Evolutionary conservation across 2,888 invertebrate genomes (phyloP).

Genomic region (Prenolepis imparis): DNA sequence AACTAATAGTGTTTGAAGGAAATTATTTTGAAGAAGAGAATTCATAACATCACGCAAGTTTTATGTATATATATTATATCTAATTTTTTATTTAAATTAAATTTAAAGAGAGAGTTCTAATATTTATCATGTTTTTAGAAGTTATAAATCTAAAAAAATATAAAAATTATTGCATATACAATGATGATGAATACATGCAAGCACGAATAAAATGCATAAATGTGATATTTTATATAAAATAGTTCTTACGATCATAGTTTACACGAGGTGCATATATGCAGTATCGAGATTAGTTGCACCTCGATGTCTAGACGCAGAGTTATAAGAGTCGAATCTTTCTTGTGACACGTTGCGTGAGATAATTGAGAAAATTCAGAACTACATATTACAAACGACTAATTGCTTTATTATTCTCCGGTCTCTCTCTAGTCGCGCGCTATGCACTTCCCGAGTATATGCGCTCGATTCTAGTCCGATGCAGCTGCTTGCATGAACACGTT

Average conservation of each 20-base stretch:
- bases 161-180: neutral
- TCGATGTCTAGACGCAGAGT: slow-evolving; percentile 7
- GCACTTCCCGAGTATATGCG: slow-evolving; percentile 41
- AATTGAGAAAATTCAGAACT: slow-evolving; percentile 57
- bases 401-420: slow-evolving; percentile 78
- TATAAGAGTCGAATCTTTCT: slow-evolving; percentile 9
- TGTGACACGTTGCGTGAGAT: slow-evolving; percentile 1
- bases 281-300: neutral
- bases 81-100: neutral
- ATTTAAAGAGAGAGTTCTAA: neutral
- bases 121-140: neutral
- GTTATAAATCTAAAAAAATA: neutral
- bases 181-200: neutral
- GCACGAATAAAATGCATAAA: no score
- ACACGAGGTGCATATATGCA: neutral
- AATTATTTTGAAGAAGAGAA: neutral
- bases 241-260: neutral
- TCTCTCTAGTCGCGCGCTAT: slow-evolving; percentile 37
- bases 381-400: slow-evolving; percentile 73
- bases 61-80: neutral
- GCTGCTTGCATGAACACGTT: slow-evolving; percentile 69
- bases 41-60: neutral
- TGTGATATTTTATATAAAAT: no score
- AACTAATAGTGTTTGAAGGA: neutral
- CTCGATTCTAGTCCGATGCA: slow-evolving; percentile 77